A percentile compares a stretch with the other conserved stretches of the same genome.
Conservation (phyloP, 2,113 vertebrate species). For the Pica pica region DNA sequence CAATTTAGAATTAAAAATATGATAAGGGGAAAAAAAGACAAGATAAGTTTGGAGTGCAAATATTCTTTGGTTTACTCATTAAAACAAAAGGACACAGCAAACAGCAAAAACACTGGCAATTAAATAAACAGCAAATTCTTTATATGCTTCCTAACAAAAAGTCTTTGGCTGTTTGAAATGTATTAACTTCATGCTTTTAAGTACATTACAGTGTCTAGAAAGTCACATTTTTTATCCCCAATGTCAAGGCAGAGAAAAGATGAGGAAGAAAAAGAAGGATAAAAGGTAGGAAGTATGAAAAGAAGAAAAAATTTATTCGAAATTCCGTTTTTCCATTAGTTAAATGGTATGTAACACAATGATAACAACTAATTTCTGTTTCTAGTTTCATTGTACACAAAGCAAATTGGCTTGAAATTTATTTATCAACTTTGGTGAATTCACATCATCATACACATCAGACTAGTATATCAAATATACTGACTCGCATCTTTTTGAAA, state of each 20-base stretch:
- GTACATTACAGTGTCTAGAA: constrained; percentile 48
- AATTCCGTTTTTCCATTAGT: neutral
- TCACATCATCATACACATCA: neutral
- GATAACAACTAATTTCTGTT: neutral
- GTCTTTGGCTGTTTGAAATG: constrained; percentile 53
- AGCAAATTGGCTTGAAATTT: neutral
- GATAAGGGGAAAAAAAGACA: neutral
- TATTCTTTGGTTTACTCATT: constrained; percentile 68
- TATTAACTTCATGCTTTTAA: constrained; percentile 45
- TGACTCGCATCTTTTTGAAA: neutral
- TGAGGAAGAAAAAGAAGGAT: neutral
- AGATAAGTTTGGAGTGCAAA: constrained; percentile 50
- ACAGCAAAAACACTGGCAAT: constrained; percentile 59
- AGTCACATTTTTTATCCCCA: constrained; percentile 49
- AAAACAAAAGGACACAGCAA: constrained; percentile 66
- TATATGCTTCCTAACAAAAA: constrained; percentile 49
- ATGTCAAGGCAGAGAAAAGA: neutral
- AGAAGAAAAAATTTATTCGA: neutral
- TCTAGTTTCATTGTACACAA: neutral
- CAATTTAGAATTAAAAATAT: neutral
- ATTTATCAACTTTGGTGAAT: neutral
- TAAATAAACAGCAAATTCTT: constrained; percentile 72
- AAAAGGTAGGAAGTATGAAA: neutral
- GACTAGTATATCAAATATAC: neutral
- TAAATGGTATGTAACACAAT: neutral